These are phyloP conservation scores for Coreoperca whiteheadi DNA, from an alignment of 2,113 vertebrate species.

Conservation along the genomic window DNA sequence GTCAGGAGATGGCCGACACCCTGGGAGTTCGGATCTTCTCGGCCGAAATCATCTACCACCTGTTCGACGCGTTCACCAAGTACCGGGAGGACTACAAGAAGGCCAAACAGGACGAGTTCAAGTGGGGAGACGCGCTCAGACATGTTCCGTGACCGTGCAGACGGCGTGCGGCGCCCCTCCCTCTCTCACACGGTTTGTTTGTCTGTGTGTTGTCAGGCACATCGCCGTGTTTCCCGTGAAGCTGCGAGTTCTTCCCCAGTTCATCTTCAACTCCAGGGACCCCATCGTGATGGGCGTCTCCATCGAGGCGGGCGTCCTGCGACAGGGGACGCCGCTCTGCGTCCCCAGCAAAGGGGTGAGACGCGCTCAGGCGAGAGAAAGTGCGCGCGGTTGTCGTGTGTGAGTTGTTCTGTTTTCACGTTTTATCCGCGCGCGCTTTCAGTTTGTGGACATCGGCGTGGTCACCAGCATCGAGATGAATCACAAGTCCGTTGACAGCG, in stretches of 20 bases:
- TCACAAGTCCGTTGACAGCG: constrained; percentile 93
- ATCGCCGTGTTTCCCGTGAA: constrained; percentile 97
- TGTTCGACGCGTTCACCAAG: constrained; percentile 98
- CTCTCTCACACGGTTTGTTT: neutral
- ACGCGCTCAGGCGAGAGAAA: neutral
- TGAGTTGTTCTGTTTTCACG: neutral
- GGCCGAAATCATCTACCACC: constrained; percentile 98
- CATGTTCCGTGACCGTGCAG: too few relatives aligned
- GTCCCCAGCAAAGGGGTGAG: constrained; percentile 97
- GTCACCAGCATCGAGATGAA: constrained; percentile 98
- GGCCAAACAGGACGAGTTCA: constrained; percentile 98
- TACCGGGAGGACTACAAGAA: constrained; percentile 99
- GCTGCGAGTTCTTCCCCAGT: constrained; percentile 95
- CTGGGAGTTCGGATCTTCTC: constrained; percentile 96
- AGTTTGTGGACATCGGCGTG: constrained; percentile 98
- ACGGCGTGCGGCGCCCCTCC: too few relatives aligned
- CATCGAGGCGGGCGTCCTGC: constrained; percentile 92
- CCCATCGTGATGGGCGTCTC: constrained; percentile 96
- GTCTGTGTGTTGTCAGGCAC: constrained; percentile 79
- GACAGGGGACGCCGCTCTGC: constrained; percentile 94
- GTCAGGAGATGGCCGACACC: constrained; percentile 97
- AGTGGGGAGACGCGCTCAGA: constrained; percentile 89
- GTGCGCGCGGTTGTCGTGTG: neutral
- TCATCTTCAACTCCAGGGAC: constrained; percentile 98
- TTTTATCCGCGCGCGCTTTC: too few relatives aligned